Evolutionary conservation across 2,888 invertebrate species (phyloP).

Genomic region (Chrysopilus asiliformis): DNA sequence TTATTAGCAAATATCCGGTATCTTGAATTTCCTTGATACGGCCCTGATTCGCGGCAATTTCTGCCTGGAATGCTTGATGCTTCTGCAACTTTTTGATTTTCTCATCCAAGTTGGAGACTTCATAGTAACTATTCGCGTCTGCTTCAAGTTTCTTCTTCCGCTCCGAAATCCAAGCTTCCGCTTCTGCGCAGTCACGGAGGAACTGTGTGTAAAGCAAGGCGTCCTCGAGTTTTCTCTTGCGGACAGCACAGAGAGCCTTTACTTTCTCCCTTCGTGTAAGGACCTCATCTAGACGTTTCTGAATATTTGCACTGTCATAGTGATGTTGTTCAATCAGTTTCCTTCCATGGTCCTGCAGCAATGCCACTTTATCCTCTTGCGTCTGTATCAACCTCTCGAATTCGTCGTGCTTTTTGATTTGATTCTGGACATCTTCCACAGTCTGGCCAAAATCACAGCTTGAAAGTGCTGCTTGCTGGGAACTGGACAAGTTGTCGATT

Average conservation of each 20-base stretch:
- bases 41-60: conserved; percentile 74
- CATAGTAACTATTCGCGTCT: conserved; percentile 48
- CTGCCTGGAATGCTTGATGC: conserved; percentile 90
- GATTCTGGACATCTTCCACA: conserved; percentile 79
- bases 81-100: conserved; percentile 92
- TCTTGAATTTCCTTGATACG: conserved; percentile 70
- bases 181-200: conserved; percentile 80
- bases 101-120: conserved; percentile 76
- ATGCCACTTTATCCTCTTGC: conserved; percentile 71
- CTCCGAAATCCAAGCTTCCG: conserved; percentile 82
- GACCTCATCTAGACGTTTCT: conserved; percentile 60
- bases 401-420: conserved; percentile 86
- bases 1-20: conserved; percentile 53
- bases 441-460: conserved; percentile 61
- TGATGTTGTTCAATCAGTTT: conserved; percentile 82
- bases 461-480: conserved; percentile 69
- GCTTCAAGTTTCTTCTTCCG: conserved; percentile 77
- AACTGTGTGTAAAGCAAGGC: conserved; percentile 79
- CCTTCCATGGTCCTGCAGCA: conserved; percentile 70
- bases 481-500: conserved; percentile 73
- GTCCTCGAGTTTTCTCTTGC: conserved; percentile 58
- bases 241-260: conserved; percentile 47
- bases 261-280: conserved; percentile 54
- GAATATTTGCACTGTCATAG: conserved; percentile 73
- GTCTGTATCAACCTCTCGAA: conserved; percentile 83